Evolutionary conservation across 2,113 vertebrate genomes (phyloP).

Genomic region (Acrocephalus kingi): DNA sequence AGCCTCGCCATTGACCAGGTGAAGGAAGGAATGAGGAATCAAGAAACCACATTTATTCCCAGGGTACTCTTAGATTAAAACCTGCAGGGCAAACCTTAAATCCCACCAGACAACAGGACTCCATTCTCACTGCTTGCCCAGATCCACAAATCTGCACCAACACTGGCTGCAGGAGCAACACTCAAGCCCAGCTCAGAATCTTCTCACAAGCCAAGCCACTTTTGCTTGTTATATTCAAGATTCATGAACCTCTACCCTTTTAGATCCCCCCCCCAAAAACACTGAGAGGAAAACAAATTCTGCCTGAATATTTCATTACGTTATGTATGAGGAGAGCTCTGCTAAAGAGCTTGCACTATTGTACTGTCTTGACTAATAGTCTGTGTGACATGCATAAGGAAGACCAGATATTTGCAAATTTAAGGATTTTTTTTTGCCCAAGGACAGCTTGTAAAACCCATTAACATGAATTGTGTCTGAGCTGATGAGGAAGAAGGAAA

Average conservation of each 20-base stretch:
- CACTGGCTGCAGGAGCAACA: not conserved
- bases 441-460: slow-evolving; percentile 49
- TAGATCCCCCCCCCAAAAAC: not conserved
- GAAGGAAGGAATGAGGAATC: not conserved
- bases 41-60: not conserved
- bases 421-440: slow-evolving; percentile 25
- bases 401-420: slow-evolving; percentile 32
- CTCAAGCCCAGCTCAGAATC: not conserved
- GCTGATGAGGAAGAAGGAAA: slow-evolving; percentile 40
- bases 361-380: slow-evolving; percentile 1
- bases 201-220: not conserved
- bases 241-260: not conserved
- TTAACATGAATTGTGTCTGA: slow-evolving; percentile 53
- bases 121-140: not conserved
- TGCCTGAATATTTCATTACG: not conserved
- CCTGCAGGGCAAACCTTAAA: not conserved
- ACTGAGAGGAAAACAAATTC: not conserved
- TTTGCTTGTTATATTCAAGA: not conserved
- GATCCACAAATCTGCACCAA: not conserved
- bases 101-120: not conserved
- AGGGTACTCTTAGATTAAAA: not conserved
- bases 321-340: not conserved
- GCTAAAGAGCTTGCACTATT: not conserved
- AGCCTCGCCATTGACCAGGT: not conserved
- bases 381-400: slow-evolving; percentile 27